These are phyloP conservation scores for Proisotoma minuta DNA, from an alignment of 2,888 invertebrate species.

Conservation along the genomic window DNA sequence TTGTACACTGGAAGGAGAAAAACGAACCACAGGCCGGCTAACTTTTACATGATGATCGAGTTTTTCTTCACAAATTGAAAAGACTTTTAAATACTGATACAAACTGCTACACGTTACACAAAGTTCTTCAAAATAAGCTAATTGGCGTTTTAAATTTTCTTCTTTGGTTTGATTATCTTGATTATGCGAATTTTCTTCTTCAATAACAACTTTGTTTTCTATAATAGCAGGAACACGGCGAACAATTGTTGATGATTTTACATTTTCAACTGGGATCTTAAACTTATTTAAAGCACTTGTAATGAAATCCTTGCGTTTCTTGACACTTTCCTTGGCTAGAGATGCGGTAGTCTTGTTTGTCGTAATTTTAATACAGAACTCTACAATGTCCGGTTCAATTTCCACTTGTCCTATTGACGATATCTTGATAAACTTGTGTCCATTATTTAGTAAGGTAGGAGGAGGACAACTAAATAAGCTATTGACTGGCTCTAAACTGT, in stretches of 20 bases:
- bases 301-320: slow-evolving; percentile 36
- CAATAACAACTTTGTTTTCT: background rate
- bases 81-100: slow-evolving; percentile 28
- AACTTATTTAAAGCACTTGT: slow-evolving; percentile 24
- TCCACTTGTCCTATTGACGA: slow-evolving; percentile 32
- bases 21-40: slow-evolving; percentile 29
- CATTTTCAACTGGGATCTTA: slow-evolving; percentile 7
- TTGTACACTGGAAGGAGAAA: slow-evolving; percentile 24
- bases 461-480: too few species aligned
- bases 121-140: slow-evolving; percentile 21
- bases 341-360: slow-evolving; percentile 19
- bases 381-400: slow-evolving; percentile 33
- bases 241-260: slow-evolving; percentile 20
- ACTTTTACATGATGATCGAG: slow-evolving; percentile 32
- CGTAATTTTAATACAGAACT: slow-evolving; percentile 34
- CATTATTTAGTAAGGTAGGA: too few species aligned
- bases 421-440: slow-evolving; percentile 40
- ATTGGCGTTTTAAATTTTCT: background rate
- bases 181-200: slow-evolving; percentile 5
- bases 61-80: slow-evolving; percentile 32
- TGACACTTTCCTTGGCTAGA: slow-evolving; percentile 29
- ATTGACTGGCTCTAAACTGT: too few species aligned
- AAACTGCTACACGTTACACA: slow-evolving; percentile 30
- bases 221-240: slow-evolving; percentile 2
- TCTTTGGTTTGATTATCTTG: background rate